Evolutionary conservation across 2,888 invertebrate species (phyloP), one percentile per base, ranked within the genome.

Genomic region (Panorpa germanica): DNA sequence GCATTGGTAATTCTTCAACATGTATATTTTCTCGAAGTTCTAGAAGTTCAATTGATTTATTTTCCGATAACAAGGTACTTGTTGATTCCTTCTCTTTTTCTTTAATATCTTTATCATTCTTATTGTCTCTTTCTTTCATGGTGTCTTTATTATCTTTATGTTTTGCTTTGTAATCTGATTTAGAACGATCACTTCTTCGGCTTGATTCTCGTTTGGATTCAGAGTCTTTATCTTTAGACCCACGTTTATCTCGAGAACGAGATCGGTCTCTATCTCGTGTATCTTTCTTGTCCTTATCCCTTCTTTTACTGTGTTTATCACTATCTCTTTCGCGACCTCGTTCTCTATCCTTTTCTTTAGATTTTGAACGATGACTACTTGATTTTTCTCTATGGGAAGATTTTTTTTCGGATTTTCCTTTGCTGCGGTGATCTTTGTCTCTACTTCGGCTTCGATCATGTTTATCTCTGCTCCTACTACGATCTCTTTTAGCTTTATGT

Each of bases 391-490:
- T 29, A 49, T 49, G 28, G 30, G 22, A 27, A 25, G 22, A 5
- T 26, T 14, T 32, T n/a, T n/a, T n/a, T n/a, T n/a, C n/a, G n/a
- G n/a, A n/a, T n/a, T n/a, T n/a, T n/a, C n/a, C n/a, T n/a, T n/a
- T n/a, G n/a, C n/a, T n/a, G n/a, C n/a, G n/a, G 29, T 47, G 45
- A 1, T 43, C 43, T 32, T 43, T 48, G 8, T 47, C 44, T 29
- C 45, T 44, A 34, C 45, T 44, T 10, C 46, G 46, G 37, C 45
- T 51, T 28, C 28, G 31, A n/a, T n/a, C n/a, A n/a, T n/a, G n/a
- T n/a, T n/a, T n/a, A n/a, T n/a, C n/a, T 19, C 38, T 12, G 27
- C 26, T 25, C 7, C 35, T 37, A 10, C 37, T 39, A 21, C 34
- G 22, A n/a, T 37, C 33, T 24, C 35, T 25, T 31, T 36, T 35